Evolutionary conservation across 1,140 invertebrate species (phyloP).

Genomic region (Anthonomus grandis): DNA sequence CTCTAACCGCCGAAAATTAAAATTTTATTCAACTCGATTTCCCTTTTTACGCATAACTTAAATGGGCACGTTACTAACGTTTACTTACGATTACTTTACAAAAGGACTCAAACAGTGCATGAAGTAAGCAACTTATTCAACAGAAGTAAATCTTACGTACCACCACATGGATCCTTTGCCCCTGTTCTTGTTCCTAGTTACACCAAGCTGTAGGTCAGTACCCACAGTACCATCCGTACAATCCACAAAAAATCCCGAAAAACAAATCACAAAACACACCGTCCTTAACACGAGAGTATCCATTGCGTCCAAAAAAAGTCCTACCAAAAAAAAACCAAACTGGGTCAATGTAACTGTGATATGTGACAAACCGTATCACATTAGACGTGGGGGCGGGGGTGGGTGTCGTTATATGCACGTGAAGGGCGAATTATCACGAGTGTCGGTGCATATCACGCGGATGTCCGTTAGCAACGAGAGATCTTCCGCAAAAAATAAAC

Average conservation of each 20-base stretch:
- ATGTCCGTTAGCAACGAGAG: constrained; percentile 21
- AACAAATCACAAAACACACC: constrained; percentile 27
- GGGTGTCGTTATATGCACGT: neutral
- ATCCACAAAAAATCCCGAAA: constrained; percentile 27
- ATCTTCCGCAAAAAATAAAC: constrained; percentile 48
- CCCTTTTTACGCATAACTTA: too few relatives aligned
- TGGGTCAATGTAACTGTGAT: neutral
- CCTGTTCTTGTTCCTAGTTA: constrained; percentile 51
- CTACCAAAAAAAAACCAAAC: neutral
- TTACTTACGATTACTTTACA: too few relatives aligned
- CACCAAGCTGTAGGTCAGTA: constrained; percentile 28
- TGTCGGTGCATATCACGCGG: constrained; percentile 22
- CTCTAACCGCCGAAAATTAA: too few relatives aligned
- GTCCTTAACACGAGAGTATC: constrained; percentile 23
- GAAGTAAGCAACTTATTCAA: constrained; percentile 19
- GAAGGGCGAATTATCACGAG: constrained; percentile 3
- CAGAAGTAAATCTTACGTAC: constrained; percentile 41
- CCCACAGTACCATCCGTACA: constrained; percentile 18
- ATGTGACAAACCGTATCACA: neutral
- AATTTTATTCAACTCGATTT: too few relatives aligned
- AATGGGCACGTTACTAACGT: too few relatives aligned
- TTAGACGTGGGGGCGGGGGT: constrained; percentile 9
- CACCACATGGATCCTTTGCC: constrained; percentile 59
- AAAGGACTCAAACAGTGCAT: constrained; percentile 23
- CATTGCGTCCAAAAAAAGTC: too few relatives aligned